phyloP scores from a whole-genome alignment of 1,140 invertebrate genomes.

The Venustaconcha ellipsiformis region DNA sequence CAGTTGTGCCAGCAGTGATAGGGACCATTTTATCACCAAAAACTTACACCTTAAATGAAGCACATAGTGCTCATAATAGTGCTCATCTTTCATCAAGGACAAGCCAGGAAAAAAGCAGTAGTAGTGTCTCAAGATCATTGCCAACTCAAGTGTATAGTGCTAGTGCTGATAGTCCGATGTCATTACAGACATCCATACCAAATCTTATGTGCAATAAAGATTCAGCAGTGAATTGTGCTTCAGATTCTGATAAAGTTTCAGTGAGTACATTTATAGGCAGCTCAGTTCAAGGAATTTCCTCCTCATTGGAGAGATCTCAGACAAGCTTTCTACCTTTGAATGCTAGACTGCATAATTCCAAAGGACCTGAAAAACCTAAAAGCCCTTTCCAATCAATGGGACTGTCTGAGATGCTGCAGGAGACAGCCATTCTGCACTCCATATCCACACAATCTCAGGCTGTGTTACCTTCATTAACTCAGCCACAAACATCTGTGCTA shows the following conservation, averaged over 20 bases:
- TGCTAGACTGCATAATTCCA: conserved; percentile 2
- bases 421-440: conserved; percentile 11
- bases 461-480: not conserved
- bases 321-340: conserved; percentile 3
- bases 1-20: conserved; percentile 24
- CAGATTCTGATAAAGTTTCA: conserved; percentile 1
- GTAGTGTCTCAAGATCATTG: conserved; percentile 5
- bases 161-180: not conserved
- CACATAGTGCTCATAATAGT: not conserved
- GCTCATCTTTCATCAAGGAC: not conserved
- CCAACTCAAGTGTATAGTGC: not conserved
- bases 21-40: conserved; percentile 25
- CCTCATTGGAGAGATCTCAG: not conserved
- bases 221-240: conserved; percentile 12
- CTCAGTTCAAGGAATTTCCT: not conserved
- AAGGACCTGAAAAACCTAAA: conserved; percentile 11
- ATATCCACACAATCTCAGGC: not conserved
- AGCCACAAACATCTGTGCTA: not conserved
- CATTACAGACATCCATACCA: conserved; percentile 1
- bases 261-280: not conserved
- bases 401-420: conserved; percentile 30
- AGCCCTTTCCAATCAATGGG: conserved; percentile 19
- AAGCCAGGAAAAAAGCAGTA: not conserved
- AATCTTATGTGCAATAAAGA: conserved; percentile 26
- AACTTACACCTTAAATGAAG: conserved; percentile 3